Conservation (phyloP, 1,140 invertebrate species). For the Zophobas atratus region DNA sequence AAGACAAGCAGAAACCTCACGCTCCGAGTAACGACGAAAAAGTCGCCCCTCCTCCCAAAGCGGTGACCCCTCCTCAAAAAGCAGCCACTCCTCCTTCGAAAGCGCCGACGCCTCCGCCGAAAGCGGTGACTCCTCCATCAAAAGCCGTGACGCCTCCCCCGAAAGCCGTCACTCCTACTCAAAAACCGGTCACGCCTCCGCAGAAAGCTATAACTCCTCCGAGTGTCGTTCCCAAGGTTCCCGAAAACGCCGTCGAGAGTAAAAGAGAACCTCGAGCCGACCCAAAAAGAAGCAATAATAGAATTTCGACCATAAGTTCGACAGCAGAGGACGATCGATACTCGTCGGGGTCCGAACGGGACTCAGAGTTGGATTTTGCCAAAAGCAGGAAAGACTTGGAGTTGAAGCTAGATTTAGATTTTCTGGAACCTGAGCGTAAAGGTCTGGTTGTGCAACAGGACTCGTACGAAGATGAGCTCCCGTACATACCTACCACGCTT, state of each 20-base stretch:
- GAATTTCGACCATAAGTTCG: conserved; percentile 46
- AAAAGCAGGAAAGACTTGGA: conserved; percentile 67
- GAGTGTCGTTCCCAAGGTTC: neutral
- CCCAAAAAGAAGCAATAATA: conserved; percentile 6
- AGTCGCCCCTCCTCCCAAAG: no score
- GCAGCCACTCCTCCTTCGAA: no score
- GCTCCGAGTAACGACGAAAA: no score
- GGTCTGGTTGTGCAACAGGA: conserved; percentile 85
- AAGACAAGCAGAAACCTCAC: conserved; percentile 50
- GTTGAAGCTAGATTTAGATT: conserved; percentile 64
- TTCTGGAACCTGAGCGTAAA: conserved; percentile 78
- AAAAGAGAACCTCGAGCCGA: neutral
- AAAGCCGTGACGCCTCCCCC: conserved; percentile 9
- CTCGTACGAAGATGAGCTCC: conserved; percentile 89
- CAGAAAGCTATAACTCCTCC: no score
- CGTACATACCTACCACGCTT: conserved; percentile 88
- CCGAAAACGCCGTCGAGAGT: conserved; percentile 5
- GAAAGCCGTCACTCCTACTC: conserved; percentile 3
- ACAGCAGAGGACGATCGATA: conserved; percentile 73
- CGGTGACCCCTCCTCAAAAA: no score
- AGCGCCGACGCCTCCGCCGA: no score
- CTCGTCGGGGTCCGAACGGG: conserved; percentile 85
- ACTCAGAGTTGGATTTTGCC: conserved; percentile 76
- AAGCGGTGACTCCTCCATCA: no score
- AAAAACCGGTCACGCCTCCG: neutral